A percentile compares a stretch with the other conserved stretches of the same genome.
These are phyloP conservation scores for Dasypogon diadema DNA, from an alignment of 2,888 invertebrate species.

Conservation along the genomic window DNA sequence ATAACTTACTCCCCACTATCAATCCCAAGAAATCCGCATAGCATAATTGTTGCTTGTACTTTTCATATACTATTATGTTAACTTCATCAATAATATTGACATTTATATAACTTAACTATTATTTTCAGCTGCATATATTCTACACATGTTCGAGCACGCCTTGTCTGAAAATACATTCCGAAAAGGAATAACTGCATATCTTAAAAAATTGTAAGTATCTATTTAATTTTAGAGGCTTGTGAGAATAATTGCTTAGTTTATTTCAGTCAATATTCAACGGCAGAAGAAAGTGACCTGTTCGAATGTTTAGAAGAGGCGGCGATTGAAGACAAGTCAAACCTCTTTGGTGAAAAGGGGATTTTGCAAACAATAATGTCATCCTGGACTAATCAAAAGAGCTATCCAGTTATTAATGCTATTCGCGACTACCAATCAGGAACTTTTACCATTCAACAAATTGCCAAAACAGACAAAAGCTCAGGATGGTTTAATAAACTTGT, in stretches of 20 bases:
- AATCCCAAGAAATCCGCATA: too few species aligned
- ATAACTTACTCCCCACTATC: too few species aligned
- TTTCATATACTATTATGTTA: too few species aligned
- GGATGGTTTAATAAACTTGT: background rate
- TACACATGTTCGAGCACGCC: constrained; percentile 73
- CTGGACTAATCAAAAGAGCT: constrained; percentile 75
- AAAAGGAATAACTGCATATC: constrained; percentile 68
- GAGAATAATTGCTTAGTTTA: background rate
- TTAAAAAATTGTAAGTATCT: background rate
- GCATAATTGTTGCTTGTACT: too few species aligned
- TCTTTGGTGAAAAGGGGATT: constrained; percentile 60
- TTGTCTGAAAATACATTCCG: constrained; percentile 71
- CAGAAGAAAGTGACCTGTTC: constrained; percentile 64
- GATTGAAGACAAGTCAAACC: constrained; percentile 58
- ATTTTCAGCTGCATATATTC: constrained; percentile 70
- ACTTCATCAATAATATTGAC: too few species aligned
- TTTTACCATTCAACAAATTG: constrained; percentile 71
- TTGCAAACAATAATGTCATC: constrained; percentile 74
- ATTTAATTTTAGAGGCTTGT: background rate
- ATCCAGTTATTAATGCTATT: constrained; percentile 71
- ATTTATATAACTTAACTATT: too few species aligned
- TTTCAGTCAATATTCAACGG: constrained; percentile 64
- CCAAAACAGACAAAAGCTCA: background rate
- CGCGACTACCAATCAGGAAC: constrained; percentile 69
- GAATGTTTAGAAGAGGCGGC: constrained; percentile 61